A percentile compares a stretch with the other conserved stretches of the same genome.
Evolutionary conservation across 2,113 vertebrate species (phyloP).

Genomic region (Nanorana parkeri): DNA sequence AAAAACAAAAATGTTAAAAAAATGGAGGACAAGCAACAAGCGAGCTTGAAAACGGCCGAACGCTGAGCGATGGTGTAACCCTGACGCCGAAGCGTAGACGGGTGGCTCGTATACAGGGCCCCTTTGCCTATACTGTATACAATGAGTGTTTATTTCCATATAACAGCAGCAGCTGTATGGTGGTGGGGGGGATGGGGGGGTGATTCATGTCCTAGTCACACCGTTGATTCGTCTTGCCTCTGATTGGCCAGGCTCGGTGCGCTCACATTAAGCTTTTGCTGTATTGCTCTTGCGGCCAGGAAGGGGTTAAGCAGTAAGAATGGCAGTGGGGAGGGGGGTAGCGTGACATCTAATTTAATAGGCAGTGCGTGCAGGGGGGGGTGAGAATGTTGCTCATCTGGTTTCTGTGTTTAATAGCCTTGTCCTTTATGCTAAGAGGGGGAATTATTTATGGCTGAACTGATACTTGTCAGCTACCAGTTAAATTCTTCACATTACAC

Average conservation of each 20-base stretch:
- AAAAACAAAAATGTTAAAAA: no score
- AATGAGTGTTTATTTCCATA: not conserved
- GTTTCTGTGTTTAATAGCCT: constrained; percentile 52
- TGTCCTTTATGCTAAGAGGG: constrained; percentile 37
- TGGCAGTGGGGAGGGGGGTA: constrained; percentile 32
- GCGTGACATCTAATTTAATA: constrained; percentile 53
- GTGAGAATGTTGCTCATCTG: constrained; percentile 53
- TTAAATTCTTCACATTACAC: constrained; percentile 46
- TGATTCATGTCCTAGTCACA: not conserved
- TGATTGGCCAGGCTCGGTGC: not conserved
- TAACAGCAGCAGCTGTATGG: not conserved
- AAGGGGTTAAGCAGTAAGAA: constrained; percentile 39
- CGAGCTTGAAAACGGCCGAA: no score
- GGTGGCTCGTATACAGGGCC: no score
- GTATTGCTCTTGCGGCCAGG: not conserved
- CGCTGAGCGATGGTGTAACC: no score
- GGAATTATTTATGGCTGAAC: constrained; percentile 53
- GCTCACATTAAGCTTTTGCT: not conserved
- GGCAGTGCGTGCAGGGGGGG: constrained; percentile 41
- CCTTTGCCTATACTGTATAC: no score
- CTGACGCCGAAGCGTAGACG: no score
- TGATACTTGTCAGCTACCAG: constrained; percentile 49
- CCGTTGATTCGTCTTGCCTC: no score
- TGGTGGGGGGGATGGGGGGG: not conserved
- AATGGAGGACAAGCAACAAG: no score